Base-by-base conservation (phyloP, 2,888 invertebrate genomes). In the Habroteleia sp. region DNA sequence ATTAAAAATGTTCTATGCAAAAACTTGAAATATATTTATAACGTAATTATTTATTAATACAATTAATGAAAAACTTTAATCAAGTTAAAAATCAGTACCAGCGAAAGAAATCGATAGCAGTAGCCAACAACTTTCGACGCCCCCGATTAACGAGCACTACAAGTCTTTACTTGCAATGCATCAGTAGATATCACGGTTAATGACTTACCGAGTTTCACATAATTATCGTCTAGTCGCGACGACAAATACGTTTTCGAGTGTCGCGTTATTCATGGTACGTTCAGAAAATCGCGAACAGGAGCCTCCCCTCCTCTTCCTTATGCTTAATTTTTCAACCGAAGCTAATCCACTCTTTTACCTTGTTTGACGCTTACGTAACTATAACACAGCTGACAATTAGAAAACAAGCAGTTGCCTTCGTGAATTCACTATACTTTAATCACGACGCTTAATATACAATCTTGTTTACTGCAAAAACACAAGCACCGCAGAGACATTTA, bases 341-440 rank as follows among this genome's bases (percentile, higher is more conserved):
- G 42, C 23, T 60, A 60, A 56, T 42, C 42, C 20, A 56, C 10
- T n/a, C 8, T 23, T 42, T 8, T 42, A 33, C 20, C 42, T 42
- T 16, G 35, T 13, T 44, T 35, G 23, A 16, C 35, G 16, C 35
- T 48, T 29, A 31, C 10, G 35, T 31, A 6, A 35, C 35, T 35
- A 33, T 23, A 8, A 23, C 23, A 44, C 8, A 8, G 10, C 31
- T 27, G 4, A 20, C 20, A 4, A 20, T 20, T 20, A 2, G 20
- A 20, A 4, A 20, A 20, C 20, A 20, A 20, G n/a, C n/a, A n/a
- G n/a, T n/a, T 20, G 20, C 4, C 20, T 20, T 4, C 4, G 20
- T 20, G 4, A 20, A 20, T 20, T 20, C 2, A 20, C 4, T 20
- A 20, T 20, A 20, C 20, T 3, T 20, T 20, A 20, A 20, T 20